Percentiles rank a stretch among this genome's conserved stretches.
phyloP scores from a whole-genome alignment of 2,113 vertebrate species.

The Paracanthobrama guichenoti region DNA sequence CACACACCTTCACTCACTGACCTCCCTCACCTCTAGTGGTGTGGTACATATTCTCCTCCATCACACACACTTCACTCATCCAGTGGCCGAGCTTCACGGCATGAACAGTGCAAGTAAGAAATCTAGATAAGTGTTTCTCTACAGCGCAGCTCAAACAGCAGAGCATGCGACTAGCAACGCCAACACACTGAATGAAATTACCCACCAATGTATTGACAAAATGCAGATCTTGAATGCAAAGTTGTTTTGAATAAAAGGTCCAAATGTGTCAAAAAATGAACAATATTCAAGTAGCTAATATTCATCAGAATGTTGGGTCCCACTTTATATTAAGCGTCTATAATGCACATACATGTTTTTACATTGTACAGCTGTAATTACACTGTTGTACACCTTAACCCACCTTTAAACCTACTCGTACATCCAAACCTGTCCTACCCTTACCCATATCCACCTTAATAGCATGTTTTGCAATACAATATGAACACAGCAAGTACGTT shows the following conservation, averaged over 20 bases:
- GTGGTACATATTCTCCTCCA: not conserved
- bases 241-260: not conserved
- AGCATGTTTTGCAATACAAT: no score
- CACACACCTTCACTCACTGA: constrained; percentile 2
- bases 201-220: no score
- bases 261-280: not conserved
- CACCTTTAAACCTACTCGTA: no score
- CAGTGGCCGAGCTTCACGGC: not conserved
- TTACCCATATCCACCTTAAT: no score
- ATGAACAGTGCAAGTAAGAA: not conserved
- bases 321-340: no score
- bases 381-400: no score
- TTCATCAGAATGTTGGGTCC: not conserved
- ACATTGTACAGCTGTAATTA: no score
- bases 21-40: not conserved
- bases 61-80: not conserved
- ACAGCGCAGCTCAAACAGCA: not conserved
- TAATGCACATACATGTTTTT: no score
- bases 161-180: not conserved
- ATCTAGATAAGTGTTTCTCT: not conserved
- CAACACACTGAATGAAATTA: not conserved
- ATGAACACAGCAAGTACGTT: no score
- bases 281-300: not conserved
- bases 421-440: no score
- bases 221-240: not conserved